phyloP scores from a whole-genome alignment of 2,113 vertebrate genomes.

The Gyps fulvus region DNA sequence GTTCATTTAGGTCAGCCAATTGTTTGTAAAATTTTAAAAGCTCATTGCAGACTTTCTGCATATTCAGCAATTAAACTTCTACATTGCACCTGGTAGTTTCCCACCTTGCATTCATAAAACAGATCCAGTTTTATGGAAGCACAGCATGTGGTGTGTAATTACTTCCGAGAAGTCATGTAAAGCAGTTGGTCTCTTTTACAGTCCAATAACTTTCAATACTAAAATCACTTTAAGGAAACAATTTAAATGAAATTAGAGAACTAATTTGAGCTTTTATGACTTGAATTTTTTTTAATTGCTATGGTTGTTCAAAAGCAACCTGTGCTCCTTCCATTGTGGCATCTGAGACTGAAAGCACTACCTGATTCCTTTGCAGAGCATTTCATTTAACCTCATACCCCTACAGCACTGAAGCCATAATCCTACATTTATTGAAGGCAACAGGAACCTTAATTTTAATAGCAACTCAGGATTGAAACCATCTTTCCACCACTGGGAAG shows the following conservation, averaged over 20 bases:
- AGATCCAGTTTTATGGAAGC: background rate
- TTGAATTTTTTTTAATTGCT: background rate
- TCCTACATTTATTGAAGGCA: background rate
- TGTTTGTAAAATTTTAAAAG: background rate
- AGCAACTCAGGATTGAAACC: background rate
- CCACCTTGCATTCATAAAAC: background rate
- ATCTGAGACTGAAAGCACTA: background rate
- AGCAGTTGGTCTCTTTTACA: slow-evolving; percentile 40
- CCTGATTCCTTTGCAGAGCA: background rate
- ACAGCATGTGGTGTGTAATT: slow-evolving; percentile 22
- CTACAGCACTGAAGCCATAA: background rate
- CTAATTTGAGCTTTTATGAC: background rate
- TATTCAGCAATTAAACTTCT: background rate
- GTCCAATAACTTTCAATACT: slow-evolving; percentile 36
- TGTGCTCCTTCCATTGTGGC: background rate
- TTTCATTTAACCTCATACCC: background rate
- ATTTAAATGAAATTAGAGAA: slow-evolving; percentile 29
- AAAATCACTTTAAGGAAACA: slow-evolving; percentile 30
- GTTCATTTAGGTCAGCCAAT: background rate
- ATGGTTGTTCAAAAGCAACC: background rate
- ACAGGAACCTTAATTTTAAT: background rate
- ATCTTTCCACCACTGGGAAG: background rate
- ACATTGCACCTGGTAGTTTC: background rate
- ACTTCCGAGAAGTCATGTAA: background rate
- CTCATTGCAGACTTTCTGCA: background rate